Conservation (phyloP, 2,113 vertebrate species). For the Chrysemys picta region DNA sequence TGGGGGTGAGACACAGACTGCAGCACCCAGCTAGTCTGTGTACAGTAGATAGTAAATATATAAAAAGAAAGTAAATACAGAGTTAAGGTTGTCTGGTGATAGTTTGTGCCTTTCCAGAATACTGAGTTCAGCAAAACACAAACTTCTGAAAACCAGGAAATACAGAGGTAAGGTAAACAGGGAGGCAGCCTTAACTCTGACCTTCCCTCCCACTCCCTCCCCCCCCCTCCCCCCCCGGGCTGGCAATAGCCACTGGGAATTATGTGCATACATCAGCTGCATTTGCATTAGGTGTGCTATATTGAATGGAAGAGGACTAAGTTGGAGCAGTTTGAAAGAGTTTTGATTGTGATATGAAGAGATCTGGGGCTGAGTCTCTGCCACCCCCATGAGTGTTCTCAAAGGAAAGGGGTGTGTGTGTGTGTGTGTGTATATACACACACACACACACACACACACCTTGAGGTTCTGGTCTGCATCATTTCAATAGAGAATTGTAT, state of each 20-base stretch:
- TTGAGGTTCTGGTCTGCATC: background rate
- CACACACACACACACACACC: background rate
- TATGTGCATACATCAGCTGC: background rate
- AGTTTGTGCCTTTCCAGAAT: too few species aligned
- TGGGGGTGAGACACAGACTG: too few species aligned
- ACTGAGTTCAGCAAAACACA: background rate
- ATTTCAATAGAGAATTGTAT: background rate
- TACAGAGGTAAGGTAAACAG: background rate
- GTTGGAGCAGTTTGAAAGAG: background rate
- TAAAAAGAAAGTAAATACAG: background rate
- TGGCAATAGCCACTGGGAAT: rapidly evolving
- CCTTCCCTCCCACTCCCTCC: background rate
- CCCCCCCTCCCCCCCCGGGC: rapidly evolving
- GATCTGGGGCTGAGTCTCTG: background rate
- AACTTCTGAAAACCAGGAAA: background rate
- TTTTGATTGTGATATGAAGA: background rate
- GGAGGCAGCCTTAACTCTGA: background rate
- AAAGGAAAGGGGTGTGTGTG: background rate
- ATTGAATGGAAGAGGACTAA: background rate
- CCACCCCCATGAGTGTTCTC: background rate
- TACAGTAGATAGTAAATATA: too few species aligned
- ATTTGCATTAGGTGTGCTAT: background rate
- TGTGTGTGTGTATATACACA: too few species aligned
- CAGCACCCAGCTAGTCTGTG: background rate
- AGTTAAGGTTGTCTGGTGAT: background rate